Percentiles rank a stretch among this genome's conserved stretches.
These are phyloP conservation scores for Pristionchus maxplancki DNA, from an alignment of 2,888 invertebrate genomes.

Conservation along the genomic window DNA sequence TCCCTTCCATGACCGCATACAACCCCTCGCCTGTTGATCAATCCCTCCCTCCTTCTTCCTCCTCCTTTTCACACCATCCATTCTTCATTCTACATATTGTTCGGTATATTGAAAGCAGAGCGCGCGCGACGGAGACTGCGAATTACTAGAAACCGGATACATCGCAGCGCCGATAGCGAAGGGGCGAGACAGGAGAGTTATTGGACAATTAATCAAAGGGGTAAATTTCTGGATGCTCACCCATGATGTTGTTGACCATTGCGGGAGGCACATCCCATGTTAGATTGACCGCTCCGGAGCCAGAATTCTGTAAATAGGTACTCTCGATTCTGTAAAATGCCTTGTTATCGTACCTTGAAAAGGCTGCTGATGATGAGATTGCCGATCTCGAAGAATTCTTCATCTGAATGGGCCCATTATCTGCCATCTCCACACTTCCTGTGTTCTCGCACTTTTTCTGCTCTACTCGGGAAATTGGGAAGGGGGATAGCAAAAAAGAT, in stretches of 20 bases:
- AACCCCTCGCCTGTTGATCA: not conserved
- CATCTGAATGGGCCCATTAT: constrained; percentile 59
- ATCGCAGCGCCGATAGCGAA: too few species aligned
- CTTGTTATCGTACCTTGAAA: constrained; percentile 56
- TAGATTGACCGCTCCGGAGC: constrained; percentile 72
- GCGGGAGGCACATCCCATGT: constrained; percentile 74
- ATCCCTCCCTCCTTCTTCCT: not conserved
- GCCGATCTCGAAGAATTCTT: constrained; percentile 75
- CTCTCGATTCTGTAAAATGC: constrained; percentile 23
- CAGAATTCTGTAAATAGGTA: constrained; percentile 66
- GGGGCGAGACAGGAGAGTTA: not conserved
- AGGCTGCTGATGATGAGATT: constrained; percentile 74
- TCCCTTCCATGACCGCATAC: not conserved
- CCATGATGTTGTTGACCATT: constrained; percentile 62
- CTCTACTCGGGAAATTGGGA: not conserved
- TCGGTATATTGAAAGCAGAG: not conserved
- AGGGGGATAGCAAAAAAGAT: not conserved
- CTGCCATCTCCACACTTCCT: not conserved
- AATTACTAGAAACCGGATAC: constrained; percentile 1
- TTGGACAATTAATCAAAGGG: not conserved
- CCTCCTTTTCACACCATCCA: not conserved
- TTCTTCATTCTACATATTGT: constrained; percentile 13
- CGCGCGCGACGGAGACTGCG: not conserved
- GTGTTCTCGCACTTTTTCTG: not conserved
- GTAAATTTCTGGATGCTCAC: too few species aligned